Evolutionary conservation across 1,140 invertebrate genomes (phyloP).

Genomic region (Diorhabda sublineata): DNA sequence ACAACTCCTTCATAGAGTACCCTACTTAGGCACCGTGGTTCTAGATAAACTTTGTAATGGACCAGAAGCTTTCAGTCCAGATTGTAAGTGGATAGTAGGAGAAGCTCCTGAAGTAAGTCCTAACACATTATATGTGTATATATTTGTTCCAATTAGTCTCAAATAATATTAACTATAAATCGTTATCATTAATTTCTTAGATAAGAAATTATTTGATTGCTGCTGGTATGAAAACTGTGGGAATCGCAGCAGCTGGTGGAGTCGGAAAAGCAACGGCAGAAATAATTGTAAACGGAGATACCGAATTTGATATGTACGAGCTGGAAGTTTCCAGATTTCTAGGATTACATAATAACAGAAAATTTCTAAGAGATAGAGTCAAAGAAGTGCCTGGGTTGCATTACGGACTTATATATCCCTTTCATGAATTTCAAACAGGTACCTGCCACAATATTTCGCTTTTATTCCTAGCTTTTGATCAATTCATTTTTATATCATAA

Average conservation of each 20-base stretch:
- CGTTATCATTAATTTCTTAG: slow-evolving; percentile 46
- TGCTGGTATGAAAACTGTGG: slow-evolving; percentile 92
- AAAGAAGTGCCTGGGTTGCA: slow-evolving; percentile 89
- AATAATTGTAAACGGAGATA: slow-evolving; percentile 79
- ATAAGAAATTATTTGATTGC: slow-evolving; percentile 93
- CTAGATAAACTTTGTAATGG: slow-evolving; percentile 79
- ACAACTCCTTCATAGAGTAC: slow-evolving; percentile 79
- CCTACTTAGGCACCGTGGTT: slow-evolving; percentile 65
- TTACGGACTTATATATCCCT: slow-evolving; percentile 79
- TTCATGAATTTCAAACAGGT: slow-evolving; percentile 77
- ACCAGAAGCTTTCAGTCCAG: slow-evolving; percentile 91
- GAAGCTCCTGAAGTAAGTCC: slow-evolving; percentile 78
- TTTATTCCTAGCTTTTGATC: no score
- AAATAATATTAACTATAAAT: background rate
- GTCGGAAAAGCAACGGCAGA: slow-evolving; percentile 88
- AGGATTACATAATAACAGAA: slow-evolving; percentile 91
- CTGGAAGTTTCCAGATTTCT: slow-evolving; percentile 91
- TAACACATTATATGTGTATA: background rate
- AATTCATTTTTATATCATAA: no score
- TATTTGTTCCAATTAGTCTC: background rate
- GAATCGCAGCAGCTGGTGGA: slow-evolving; percentile 88
- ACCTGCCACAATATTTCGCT: no score
- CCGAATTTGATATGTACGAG: slow-evolving; percentile 83
- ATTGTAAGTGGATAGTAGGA: slow-evolving; percentile 88
- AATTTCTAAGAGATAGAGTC: slow-evolving; percentile 88